Base-by-base conservation (phyloP, 1,140 invertebrate species). In the Zaprionus lachaisei region DNA sequence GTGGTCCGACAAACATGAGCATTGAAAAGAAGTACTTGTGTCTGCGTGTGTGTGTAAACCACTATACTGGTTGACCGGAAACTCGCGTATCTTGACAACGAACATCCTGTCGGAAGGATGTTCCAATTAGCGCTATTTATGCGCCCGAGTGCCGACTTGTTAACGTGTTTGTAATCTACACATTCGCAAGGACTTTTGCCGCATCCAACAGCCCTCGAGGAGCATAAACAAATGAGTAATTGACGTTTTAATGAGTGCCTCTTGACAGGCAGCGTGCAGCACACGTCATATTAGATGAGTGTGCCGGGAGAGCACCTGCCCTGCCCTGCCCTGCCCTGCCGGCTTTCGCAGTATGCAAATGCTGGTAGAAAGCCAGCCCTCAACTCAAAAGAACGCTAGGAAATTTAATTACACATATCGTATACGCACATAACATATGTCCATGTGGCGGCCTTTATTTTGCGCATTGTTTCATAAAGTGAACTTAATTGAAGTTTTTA, bases 51-150 rank as follows among this genome's bases (percentile, higher is more conserved):
- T 49, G 17, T 12, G 47, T 24, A 22, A 65, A 34, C 31, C 31
- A 54, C 34, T 65, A 34, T 9, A 57, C 41, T 47, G 41, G 38
- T 51, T 54, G 67, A 70, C 67, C 67, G 67, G 57, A 70, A 70
- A 63, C 47, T 38, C 38, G 60, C 37, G 20, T 61, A 62, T 70
- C 58, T 38, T 51, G 22, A 70, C 20, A 51, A 54, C 31, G 37
- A 58, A 70, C 57, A 70, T 70, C 57, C 57, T 70, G 67, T 62
- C 58, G 67, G 57, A 38, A 62, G 67, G 28, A 70, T 62, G 67
- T 70, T 26, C 57, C 67, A 70, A 70, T 70, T 70, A 70, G 67
- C 67, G 67, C 58, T 62, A 58, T 63, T 70, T 70, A 62, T 70
- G 67, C 67, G 58, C 28, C 31, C 31, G 47, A 62, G 44, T 63